Conservation (phyloP, 2,113 vertebrate genomes). For the Psammodynastes pulverulentus region DNA sequence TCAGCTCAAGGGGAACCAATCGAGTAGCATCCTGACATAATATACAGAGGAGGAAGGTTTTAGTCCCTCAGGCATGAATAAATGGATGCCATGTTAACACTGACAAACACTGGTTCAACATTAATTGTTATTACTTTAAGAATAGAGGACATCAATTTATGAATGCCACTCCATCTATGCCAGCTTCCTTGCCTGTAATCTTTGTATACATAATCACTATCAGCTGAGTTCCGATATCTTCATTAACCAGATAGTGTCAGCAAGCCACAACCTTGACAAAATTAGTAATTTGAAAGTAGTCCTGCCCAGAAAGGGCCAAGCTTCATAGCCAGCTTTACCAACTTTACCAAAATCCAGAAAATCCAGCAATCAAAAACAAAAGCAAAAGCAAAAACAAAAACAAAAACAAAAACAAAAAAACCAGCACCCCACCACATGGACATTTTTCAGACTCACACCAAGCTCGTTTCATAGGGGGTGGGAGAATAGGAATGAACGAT, state of each 20-base stretch:
- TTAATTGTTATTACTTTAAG: neutral
- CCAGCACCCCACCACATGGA: neutral
- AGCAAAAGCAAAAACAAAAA: no score
- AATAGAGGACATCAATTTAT: neutral
- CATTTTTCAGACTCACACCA: neutral
- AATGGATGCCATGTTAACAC: neutral
- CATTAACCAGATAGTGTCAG: neutral
- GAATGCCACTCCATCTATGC: neutral
- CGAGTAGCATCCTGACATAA: neutral
- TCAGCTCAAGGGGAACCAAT: neutral
- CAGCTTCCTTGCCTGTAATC: neutral
- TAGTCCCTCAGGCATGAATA: neutral
- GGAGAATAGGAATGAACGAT: neutral
- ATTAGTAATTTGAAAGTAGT: neutral
- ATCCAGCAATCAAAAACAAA: neutral
- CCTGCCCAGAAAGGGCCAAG: neutral
- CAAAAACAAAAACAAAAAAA: no score
- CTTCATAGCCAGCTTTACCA: neutral
- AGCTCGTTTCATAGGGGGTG: neutral
- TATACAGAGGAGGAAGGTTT: neutral
- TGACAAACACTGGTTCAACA: neutral
- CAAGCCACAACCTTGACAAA: neutral
- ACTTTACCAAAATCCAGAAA: neutral
- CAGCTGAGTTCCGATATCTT: neutral
- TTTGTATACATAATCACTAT: neutral